A percentile compares a stretch with the other conserved stretches of the same genome.
phyloP scores from a whole-genome alignment of 2,888 invertebrate genomes.

The Acleris holmiana region DNA sequence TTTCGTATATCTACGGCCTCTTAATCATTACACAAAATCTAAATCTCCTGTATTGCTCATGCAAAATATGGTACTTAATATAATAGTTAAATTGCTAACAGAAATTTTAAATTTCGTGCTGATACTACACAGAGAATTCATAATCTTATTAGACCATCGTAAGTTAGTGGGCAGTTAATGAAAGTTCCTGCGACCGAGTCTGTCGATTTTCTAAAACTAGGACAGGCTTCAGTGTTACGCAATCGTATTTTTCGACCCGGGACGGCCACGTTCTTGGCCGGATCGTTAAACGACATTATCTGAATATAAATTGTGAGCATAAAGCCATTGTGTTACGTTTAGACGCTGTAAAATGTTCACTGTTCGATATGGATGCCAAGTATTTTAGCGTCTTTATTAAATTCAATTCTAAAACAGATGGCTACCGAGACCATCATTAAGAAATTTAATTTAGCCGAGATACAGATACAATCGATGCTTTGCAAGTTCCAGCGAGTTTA shows the following conservation, averaged over 20 bases:
- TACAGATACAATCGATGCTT: too few relatives aligned
- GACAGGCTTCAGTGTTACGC: conserved; percentile 44
- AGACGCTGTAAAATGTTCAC: conserved; percentile 24
- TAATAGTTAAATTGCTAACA: too few relatives aligned
- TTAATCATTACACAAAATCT: too few relatives aligned
- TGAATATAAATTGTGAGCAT: conserved; percentile 34
- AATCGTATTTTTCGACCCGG: conserved; percentile 53
- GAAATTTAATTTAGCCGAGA: neutral
- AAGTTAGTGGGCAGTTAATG: conserved; percentile 15
- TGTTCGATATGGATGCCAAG: conserved; percentile 29
- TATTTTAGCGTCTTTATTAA: conserved; percentile 28
- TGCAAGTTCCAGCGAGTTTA: too few relatives aligned
- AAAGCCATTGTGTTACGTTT: conserved; percentile 33
- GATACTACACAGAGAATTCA: neutral
- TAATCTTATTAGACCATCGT: neutral
- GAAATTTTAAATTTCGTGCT: neutral
- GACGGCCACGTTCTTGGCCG: conserved; percentile 46
- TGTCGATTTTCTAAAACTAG: conserved; percentile 27
- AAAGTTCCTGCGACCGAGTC: conserved; percentile 11
- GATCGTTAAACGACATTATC: conserved; percentile 45
- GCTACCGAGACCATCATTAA: conserved; percentile 2
- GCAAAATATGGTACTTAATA: too few relatives aligned
- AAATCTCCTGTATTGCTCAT: too few relatives aligned
- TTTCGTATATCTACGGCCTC: too few relatives aligned
- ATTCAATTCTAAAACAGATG: conserved; percentile 13